Base-by-base conservation (phyloP, 2,797 vertebrate genomes). In the Gambelia wislizenii region DNA sequence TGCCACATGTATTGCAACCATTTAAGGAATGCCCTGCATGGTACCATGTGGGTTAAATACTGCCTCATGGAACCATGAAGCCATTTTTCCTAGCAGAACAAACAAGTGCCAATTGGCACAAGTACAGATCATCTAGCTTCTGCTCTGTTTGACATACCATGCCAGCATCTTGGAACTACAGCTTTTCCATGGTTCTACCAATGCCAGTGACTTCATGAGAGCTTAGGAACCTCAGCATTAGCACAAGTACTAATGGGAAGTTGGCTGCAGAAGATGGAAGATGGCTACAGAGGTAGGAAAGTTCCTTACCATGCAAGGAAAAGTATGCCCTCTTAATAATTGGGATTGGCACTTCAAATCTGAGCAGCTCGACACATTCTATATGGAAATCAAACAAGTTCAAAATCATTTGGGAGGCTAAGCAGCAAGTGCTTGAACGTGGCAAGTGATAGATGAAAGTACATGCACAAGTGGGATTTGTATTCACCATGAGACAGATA, bases 401-500 rank as follows among this genome's bases (percentile, higher is more conserved):
- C 49, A 80, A 93, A 90, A 91, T n/a, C 79, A 70, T 79, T 9
- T 14, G 42, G 86, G 16, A 92, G 89, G 90, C 87, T 49, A 70
- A 72, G 91, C 78, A 82, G 44, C 33, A 80, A 84, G 56, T 2
- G 69, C 81, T 8, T 67, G 0, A 0, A 81, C 83, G 22, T 44
- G 59, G 10, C 27, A 22, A n/a, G 59, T 30, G 64, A 74, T 14
- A 52, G 42, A 27, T 9, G n/a, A 61, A 82, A 2, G 42, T 44
- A 64, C 36, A n/a, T n/a, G n/a, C n/a, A 84, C 36, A 67, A 39
- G 54, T 14, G 6, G 10, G 72, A 86, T 59, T 47, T 79, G 79
- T 42, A 84, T 82, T 81, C 78, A 83, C 39, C 87, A 74, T 44
- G n/a, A 85, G 84, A 22, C 86, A 92, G 16, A 79, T 86, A 86